Percentiles rank a stretch among this genome's conserved stretches.
phyloP scores from a whole-genome alignment of 2,888 invertebrate species.

The Leucophenga montana region DNA sequence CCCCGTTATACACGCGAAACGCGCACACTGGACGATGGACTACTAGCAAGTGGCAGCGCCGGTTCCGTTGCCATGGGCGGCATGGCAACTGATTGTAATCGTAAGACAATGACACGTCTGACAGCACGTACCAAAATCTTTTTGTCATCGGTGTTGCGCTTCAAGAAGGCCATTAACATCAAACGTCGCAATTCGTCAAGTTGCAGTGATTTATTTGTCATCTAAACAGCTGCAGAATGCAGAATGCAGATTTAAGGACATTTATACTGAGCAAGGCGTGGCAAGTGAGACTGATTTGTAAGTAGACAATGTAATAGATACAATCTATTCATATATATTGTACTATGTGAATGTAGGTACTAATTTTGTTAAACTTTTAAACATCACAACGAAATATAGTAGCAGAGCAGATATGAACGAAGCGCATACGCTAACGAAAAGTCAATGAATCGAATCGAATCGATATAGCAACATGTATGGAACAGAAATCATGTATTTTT shows the following conservation, averaged over 20 bases:
- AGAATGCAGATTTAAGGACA: no score
- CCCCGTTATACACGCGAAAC: neutral
- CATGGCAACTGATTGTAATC: conserved; percentile 49
- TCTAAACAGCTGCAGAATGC: conserved; percentile 51
- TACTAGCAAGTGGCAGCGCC: conserved; percentile 9
- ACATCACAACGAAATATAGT: no score
- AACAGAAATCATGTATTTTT: no score
- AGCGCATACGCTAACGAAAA: no score
- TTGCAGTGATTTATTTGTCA: conserved; percentile 72
- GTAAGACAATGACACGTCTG: conserved; percentile 68
- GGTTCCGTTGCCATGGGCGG: neutral
- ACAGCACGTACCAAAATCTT: conserved; percentile 71
- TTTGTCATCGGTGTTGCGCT: conserved; percentile 69
- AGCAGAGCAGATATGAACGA: no score
- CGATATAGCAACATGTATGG: no score
- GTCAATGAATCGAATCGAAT: no score
- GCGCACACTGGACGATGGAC: conserved; percentile 36
- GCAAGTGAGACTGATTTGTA: neutral
- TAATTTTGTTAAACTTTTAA: no score
- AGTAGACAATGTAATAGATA: no score
- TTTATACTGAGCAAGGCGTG: no score
- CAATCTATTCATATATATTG: no score
- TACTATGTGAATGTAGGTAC: no score
- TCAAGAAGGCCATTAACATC: conserved; percentile 69
- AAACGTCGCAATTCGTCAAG: conserved; percentile 70